A percentile compares a stretch with the other conserved stretches of the same genome.
Evolutionary conservation across 2,113 vertebrate genomes (phyloP).

Genomic region (Leptosomus discolor): DNA sequence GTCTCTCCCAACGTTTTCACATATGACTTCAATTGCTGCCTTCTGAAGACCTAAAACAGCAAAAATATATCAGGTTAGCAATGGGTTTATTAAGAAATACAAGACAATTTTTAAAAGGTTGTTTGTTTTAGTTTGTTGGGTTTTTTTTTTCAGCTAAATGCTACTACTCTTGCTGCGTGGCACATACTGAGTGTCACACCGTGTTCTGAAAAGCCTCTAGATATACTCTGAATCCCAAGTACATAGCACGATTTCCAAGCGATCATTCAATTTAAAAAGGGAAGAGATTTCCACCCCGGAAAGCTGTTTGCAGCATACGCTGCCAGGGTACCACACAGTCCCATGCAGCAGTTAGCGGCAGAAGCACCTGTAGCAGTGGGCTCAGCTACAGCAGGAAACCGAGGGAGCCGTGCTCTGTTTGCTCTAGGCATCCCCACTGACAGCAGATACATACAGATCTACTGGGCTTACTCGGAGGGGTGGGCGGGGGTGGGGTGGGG

Average conservation of each 20-base stretch:
- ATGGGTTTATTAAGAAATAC: not conserved
- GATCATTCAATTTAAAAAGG: not conserved
- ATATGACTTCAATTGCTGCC: conserved; percentile 68
- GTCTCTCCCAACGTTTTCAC: conserved; percentile 65
- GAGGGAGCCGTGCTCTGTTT: not conserved
- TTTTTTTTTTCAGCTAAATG: not conserved
- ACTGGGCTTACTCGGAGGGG: not conserved
- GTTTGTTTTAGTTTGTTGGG: too few relatives aligned
- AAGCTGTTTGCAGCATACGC: not conserved
- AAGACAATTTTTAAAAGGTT: not conserved
- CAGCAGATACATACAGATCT: fast-evolving
- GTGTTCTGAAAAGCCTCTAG: not conserved
- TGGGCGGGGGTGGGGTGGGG: too few relatives aligned
- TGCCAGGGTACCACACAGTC: not conserved
- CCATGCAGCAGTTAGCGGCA: fast-evolving
- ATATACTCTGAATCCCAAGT: fast-evolving
- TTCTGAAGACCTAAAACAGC: conserved; percentile 71
- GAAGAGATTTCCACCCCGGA: fast-evolving
- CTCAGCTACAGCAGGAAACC: not conserved
- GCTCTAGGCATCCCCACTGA: not conserved
- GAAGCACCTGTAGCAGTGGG: not conserved
- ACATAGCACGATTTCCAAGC: fast-evolving
- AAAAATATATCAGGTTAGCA: not conserved
- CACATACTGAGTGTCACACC: too few relatives aligned
- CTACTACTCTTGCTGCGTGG: not conserved